Percentiles rank a stretch among this genome's conserved stretches.
phyloP scores from a whole-genome alignment of 2,888 invertebrate species.

The Pollenia griseotomentosa region DNA sequence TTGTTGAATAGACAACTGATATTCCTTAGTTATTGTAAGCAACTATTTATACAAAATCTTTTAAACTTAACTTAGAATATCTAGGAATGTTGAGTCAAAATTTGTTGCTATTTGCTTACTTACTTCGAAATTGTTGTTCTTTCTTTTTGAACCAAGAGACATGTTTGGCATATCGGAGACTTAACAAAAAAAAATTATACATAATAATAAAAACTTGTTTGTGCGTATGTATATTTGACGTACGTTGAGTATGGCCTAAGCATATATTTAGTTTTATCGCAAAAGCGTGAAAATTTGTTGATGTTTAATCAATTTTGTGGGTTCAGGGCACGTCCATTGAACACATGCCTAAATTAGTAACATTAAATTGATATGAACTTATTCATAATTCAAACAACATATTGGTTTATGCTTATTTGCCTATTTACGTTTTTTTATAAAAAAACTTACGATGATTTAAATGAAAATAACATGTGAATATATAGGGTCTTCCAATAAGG shows the following conservation, averaged over 20 bases:
- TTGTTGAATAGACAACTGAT: conserved; percentile 68
- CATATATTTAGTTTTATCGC: conserved; percentile 15
- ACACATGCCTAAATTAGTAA: conserved; percentile 42
- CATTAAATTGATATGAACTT: conserved; percentile 37
- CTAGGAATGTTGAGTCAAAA: conserved; percentile 32
- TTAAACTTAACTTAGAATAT: conserved; percentile 53
- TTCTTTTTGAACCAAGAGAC: conserved; percentile 53
- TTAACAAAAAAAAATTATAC: no score
- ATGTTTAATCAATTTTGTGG: conserved; percentile 22
- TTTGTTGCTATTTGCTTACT: conserved; percentile 23
- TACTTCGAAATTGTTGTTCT: conserved; percentile 51
- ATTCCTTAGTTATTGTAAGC: conserved; percentile 15
- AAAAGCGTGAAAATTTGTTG: conserved; percentile 17
- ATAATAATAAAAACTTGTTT: no score
- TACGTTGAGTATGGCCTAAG: conserved; percentile 37
- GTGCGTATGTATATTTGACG: no score
- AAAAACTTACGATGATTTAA: conserved; percentile 3
- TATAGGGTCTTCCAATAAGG: no score
- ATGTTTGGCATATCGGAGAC: conserved; percentile 65
- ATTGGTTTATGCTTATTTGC: conserved; percentile 42
- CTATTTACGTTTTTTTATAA: conserved; percentile 13
- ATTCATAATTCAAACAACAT: conserved; percentile 65
- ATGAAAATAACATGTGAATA: neutral
- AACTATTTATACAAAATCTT: conserved; percentile 62
- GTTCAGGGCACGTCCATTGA: conserved; percentile 51